phyloP scores from a whole-genome alignment of 2,888 invertebrate genomes.

The Chymomyza fuscimana region DNA sequence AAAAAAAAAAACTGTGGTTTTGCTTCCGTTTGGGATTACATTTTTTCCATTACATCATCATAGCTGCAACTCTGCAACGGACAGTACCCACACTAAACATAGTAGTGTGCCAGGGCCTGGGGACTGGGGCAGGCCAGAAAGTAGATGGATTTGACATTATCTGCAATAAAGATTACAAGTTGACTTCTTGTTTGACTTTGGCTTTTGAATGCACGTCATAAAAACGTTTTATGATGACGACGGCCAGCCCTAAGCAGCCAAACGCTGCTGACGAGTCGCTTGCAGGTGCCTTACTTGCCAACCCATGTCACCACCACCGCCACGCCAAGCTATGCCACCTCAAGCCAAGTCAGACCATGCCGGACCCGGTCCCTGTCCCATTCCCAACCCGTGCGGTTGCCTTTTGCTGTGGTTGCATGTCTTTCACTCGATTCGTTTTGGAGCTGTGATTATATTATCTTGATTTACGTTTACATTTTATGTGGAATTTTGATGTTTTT shows the following conservation, averaged over 20 bases:
- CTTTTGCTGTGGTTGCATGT: slow-evolving; percentile 41
- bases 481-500: slow-evolving; percentile 28
- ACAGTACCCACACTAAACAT: slow-evolving; percentile 3
- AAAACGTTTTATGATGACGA: slow-evolving; percentile 62
- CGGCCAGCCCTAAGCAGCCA: slow-evolving; percentile 20
- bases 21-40: not conserved
- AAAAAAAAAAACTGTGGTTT: not conserved
- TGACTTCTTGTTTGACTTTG: slow-evolving; percentile 63
- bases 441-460: slow-evolving; percentile 70
- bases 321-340: not conserved
- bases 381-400: slow-evolving; percentile 1
- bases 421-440: slow-evolving; percentile 60
- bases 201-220: slow-evolving; percentile 64
- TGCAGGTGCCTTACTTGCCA: slow-evolving; percentile 34
- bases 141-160: slow-evolving; percentile 71
- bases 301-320: not conserved
- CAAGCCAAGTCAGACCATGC: not conserved
- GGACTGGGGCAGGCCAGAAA: slow-evolving; percentile 34
- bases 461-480: slow-evolving; percentile 62
- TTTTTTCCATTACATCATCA: not conserved
- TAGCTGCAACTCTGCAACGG: not conserved
- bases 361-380: not conserved
- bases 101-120: slow-evolving; percentile 13
- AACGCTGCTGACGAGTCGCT: slow-evolving; percentile 10
- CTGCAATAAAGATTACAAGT: slow-evolving; percentile 70